Base-by-base conservation (phyloP, 2,797 vertebrate species). In the Limosa lapponica region DNA sequence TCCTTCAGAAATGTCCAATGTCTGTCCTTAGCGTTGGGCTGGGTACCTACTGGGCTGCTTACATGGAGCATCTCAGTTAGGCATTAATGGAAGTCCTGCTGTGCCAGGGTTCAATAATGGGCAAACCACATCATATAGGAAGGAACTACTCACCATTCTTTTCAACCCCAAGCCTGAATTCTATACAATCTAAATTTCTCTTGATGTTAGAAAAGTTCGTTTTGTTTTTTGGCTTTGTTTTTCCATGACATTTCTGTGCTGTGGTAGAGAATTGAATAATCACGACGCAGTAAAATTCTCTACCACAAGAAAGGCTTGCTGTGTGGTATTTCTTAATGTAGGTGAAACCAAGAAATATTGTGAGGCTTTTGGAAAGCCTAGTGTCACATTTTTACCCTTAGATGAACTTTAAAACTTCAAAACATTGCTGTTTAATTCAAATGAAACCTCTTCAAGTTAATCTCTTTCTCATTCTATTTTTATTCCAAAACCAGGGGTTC, bases 281-380 rank as follows among this genome's bases (percentile, higher is more conserved):
- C 36, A 64, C 48, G 32, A 62, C 1, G 0, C 32, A 91, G 67
- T 86, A 93, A 93, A 90, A 93, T 54, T 62, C 67, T 65, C 43
- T 66, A 84, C 96, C 95, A 96, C 95, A 96, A 93, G 55, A 97
- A 95, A 90, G 85, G 34, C 89, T 91, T 81, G 25, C 9, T 95
- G 90, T 93, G 92, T 94, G 94, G 95, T 90, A 94, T 96, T 95
- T 96, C 87, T 94, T 90, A 75, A 93, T 84, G 91, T 93, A 97
- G 95, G 95, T 95, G 89, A 96, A 96, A 95, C 89, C 82, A 90
- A 94, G 77, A 95, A 94, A 87, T 90, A 95, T 70, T 93, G 69
- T 25, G 43, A 77, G 73, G 73, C 23, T 95, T 95, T 93, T 91
- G 89, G 34, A 93, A 94, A 93, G 49, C 16, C 61, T 62, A 11